Base-by-base conservation (phyloP, 2,888 invertebrate species). In the Parelbella ahira region DNA sequence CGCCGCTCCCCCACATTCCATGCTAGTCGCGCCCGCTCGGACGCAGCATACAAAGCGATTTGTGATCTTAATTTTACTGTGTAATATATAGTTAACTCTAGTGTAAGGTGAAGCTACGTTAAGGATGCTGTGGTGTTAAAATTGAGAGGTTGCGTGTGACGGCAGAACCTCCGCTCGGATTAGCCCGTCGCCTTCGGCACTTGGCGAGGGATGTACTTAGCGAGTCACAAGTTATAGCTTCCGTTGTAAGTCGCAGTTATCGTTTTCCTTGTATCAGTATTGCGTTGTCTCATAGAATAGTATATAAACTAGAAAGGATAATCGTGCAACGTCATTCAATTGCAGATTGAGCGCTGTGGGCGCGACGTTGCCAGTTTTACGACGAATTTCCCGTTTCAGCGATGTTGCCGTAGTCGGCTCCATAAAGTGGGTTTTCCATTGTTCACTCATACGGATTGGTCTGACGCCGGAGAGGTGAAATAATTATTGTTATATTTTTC, bases 21-120 rank as follows among this genome's bases (percentile, higher is more conserved):
- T 76, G 84, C 87, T 87, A 87, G 87, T 86, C 87, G 87, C 87
- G 86, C 82, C 83, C 83, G 74, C 63, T 69, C 72, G 84, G 86
- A 86, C 87, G 87, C 87, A 86, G 77, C 84, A 86, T 87, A 86
- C 87, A 88, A 88, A 88, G 88, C 88, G 73, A 86, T 87, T 86
- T 88, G 88, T 88, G 88, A 88, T 88, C 84, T 86, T 88, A 88
- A 88, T 88, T 87, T 87, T 87, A 87, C 76, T 78, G 78, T 88
- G 87, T 88, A 88, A 80, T 78, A 84, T 86, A 83, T 86, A 86
- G 84, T 82, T 83, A 73, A 70, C 74, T 65, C 56, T 80, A 80
- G 76, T 76, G 51, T 83, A 82, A 78, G 74, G 72, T 81, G 83
- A 74, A 72, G 79, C 76, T 76, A 71, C 65, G 67, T 68, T 68